A percentile compares a stretch with the other conserved stretches of the same genome.
phyloP scores from a whole-genome alignment of 2,888 invertebrate genomes.

The Ornithoptera priamus region DNA sequence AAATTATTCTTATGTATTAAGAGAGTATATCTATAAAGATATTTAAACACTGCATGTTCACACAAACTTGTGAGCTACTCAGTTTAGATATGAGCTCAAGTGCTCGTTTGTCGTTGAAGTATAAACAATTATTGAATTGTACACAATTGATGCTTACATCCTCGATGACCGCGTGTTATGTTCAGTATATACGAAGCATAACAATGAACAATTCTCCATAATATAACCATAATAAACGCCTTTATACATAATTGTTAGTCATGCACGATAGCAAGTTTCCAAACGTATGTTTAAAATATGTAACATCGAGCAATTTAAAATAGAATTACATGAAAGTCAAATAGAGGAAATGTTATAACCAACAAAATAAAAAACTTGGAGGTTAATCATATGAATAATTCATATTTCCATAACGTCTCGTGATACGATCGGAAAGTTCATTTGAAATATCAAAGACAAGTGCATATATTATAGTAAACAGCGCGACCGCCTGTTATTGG shows the following conservation, averaged over 20 bases:
- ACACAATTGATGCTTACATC: constrained; percentile 23
- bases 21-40: background rate
- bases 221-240: constrained; percentile 2
- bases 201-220: constrained; percentile 17
- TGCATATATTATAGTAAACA: background rate
- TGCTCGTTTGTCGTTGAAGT: constrained; percentile 3
- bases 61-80: background rate
- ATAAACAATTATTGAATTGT: constrained; percentile 11
- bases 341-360: background rate
- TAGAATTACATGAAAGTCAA: background rate
- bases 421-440: background rate
- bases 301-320: background rate
- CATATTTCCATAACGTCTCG: background rate
- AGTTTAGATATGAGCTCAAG: background rate
- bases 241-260: background rate
- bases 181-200: background rate
- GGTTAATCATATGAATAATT: background rate
- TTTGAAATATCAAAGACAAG: background rate
- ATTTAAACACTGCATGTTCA: background rate
- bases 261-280: background rate
- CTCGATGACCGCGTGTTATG: constrained; percentile 10
- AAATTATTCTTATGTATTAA: background rate
- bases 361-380: background rate
- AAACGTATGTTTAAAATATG: background rate
- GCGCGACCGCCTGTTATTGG: background rate